These are phyloP conservation scores for Streptopelia turtur DNA, from an alignment of 2,797 vertebrate species.

Conservation along the genomic window DNA sequence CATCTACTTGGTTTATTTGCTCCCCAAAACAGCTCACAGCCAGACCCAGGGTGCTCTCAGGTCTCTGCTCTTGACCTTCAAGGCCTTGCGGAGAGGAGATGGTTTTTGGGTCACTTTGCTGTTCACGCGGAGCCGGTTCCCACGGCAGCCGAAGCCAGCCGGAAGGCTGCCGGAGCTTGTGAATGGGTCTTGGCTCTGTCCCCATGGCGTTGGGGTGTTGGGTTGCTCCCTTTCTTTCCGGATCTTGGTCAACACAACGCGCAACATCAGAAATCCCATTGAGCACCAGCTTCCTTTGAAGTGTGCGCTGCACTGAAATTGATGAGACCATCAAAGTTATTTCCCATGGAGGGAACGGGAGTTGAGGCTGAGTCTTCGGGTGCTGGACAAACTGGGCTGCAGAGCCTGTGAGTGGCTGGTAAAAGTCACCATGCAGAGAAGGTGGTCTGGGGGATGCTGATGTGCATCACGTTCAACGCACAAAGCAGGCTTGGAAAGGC, in stretches of 20 bases:
- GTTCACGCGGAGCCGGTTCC: not conserved
- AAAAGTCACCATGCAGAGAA: not conserved
- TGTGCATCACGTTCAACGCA: not conserved
- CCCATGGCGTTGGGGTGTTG: not conserved
- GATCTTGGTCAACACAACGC: not conserved
- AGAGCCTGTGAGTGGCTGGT: fast-evolving
- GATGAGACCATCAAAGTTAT: not conserved
- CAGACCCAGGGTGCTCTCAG: not conserved
- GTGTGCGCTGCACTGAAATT: not conserved
- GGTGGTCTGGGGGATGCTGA: not conserved
- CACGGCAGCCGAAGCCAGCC: not conserved
- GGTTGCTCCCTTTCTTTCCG: not conserved
- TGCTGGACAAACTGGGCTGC: not conserved
- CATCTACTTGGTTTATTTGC: too few relatives aligned
- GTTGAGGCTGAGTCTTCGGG: not conserved
- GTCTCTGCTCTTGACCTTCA: not conserved
- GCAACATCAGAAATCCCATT: not conserved
- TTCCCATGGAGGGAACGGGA: not conserved
- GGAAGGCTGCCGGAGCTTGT: not conserved
- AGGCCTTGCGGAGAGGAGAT: not conserved
- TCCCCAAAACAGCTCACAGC: not conserved
- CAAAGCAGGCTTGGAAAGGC: not conserved
- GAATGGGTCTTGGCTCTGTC: not conserved
- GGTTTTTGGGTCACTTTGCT: not conserved
- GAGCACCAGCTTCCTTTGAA: not conserved